Conservation (phyloP, 1,140 invertebrate species). For the Panagrolaimus sp. region DNA sequence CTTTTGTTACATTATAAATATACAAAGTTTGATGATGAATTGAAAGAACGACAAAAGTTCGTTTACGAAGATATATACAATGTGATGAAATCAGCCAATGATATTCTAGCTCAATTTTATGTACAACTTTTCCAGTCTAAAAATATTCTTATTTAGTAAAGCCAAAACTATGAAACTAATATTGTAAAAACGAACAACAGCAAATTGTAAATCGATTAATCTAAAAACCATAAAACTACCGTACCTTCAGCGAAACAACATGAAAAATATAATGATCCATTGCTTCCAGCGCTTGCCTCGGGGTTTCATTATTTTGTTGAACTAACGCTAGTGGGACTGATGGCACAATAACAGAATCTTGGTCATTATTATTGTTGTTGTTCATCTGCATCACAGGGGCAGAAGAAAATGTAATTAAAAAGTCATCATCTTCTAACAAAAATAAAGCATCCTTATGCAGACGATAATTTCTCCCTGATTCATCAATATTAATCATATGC, state of each 20-base stretch:
- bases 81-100: conserved; percentile 25
- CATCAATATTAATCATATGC: background rate
- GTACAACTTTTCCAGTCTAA: conserved; percentile 32
- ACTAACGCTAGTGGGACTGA: background rate
- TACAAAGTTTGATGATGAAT: conserved; percentile 47
- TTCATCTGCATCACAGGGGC: background rate
- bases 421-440: background rate
- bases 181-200: too few relatives aligned
- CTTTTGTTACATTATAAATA: conserved; percentile 23
- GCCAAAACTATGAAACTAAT: too few relatives aligned
- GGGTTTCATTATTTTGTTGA: background rate
- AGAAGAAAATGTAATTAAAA: background rate
- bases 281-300: too few relatives aligned
- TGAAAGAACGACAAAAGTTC: conserved; percentile 39
- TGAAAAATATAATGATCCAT: background rate
- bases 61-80: conserved; percentile 37
- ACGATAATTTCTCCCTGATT: background rate
- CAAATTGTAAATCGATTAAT: too few relatives aligned
- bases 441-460: background rate
- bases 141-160: background rate
- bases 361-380: background rate
- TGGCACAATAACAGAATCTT: background rate
- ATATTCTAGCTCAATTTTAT: conserved; percentile 32
- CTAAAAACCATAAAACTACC: background rate
- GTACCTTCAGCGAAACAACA: background rate